Conservation (phyloP, 2,113 vertebrate species). For the Lanius ludovicianus region DNA sequence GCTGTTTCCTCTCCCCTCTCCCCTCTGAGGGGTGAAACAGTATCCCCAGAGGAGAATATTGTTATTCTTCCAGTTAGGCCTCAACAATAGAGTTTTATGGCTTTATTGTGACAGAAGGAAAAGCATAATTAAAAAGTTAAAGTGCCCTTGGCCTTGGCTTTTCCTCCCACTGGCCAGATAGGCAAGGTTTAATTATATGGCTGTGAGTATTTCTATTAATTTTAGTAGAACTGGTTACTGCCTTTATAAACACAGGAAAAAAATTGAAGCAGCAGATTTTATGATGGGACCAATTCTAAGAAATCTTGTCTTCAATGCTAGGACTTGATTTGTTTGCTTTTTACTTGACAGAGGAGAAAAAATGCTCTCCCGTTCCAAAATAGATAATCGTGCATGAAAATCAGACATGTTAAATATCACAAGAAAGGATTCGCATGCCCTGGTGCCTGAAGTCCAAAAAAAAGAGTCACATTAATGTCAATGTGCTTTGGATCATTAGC, state of each 20-base stretch:
- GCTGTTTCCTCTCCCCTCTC: not conserved
- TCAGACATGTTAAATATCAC: not conserved
- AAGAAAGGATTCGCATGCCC: not conserved
- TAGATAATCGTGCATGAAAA: not conserved
- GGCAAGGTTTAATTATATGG: not conserved
- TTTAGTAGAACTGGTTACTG: not conserved
- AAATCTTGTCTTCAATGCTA: not conserved
- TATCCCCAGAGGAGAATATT: not conserved
- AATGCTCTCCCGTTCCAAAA: not conserved
- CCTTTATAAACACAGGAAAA: not conserved
- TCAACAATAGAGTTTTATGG: not conserved
- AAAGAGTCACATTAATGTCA: constrained; percentile 46
- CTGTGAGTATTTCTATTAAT: not conserved
- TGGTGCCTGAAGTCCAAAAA: constrained; percentile 13
- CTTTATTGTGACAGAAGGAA: not conserved
- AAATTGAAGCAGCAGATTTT: not conserved
- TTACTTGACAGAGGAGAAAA: not conserved
- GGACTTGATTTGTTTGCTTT: not conserved
- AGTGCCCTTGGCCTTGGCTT: not conserved
- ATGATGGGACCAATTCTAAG: not conserved
- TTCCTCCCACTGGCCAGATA: not conserved
- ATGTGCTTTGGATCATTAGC: constrained; percentile 58
- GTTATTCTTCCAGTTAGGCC: constrained; percentile 41
- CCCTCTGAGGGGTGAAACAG: not conserved
- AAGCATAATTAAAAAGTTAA: not conserved